Conservation (phyloP, 1,140 invertebrate genomes). For the Euwallacea similis region DNA sequence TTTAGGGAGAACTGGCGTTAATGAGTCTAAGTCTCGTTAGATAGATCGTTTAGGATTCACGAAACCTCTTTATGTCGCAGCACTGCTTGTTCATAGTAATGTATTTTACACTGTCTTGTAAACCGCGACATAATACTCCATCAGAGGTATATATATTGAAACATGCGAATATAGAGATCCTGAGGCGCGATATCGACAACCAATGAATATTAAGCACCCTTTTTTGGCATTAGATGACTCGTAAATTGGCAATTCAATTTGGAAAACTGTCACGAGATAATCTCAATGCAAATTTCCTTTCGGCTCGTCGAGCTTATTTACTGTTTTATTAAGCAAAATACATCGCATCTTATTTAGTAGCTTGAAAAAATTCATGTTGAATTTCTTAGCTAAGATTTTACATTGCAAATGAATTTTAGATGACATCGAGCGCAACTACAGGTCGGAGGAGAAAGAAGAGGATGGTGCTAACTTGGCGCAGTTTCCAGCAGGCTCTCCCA, state of each 20-base stretch:
- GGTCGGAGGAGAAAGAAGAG: constrained; percentile 63
- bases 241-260: constrained; percentile 40
- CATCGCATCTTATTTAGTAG: constrained; percentile 3
- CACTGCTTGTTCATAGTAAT: no score
- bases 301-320: constrained; percentile 35
- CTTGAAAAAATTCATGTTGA: neutral
- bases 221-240: constrained; percentile 37
- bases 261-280: constrained; percentile 39
- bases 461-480: constrained; percentile 58
- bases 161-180: neutral
- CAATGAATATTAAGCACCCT: constrained; percentile 39
- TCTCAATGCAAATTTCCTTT: constrained; percentile 40
- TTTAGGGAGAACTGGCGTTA: no score
- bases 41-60: no score
- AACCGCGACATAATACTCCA: no score
- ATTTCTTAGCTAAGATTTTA: neutral
- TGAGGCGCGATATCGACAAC: constrained; percentile 30
- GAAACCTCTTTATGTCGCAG: no score
- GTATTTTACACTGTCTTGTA: no score
- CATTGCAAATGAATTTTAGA: constrained; percentile 50
- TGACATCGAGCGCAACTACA: constrained; percentile 61
- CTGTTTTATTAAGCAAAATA: constrained; percentile 37
- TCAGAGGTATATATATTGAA: neutral
- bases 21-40: no score
- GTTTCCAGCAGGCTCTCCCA: constrained; percentile 56